Base-by-base conservation (phyloP, 2,888 invertebrate genomes). In the Apotomis capreana region DNA sequence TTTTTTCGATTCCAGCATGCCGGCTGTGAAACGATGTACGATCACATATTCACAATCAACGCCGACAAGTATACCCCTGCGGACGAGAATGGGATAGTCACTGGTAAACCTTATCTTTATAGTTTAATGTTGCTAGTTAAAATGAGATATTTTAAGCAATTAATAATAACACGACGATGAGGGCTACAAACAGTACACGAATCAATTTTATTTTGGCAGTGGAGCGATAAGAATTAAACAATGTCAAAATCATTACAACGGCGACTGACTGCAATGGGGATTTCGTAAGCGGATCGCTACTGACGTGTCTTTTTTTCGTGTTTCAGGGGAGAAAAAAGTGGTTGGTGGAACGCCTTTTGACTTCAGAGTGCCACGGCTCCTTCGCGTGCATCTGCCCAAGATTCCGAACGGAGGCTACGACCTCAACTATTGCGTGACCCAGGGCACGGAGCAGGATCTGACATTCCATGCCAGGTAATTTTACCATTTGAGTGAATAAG, bases 341-440 rank as follows among this genome's bases (percentile, higher is more conserved):
- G 97, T 98, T 0, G 94, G 94, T 0, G 95, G 95, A 0, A 96
- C 96, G 0, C 81, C 94, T 0, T 97, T 95, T 83, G 98, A 98
- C 89, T 94, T 98, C 61, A 94, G 96, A 76, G 92, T 94, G 0
- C 94, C 96, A 0, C 94, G 94, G 65, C 83, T 94, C 15, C 87
- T 98, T 12, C 95, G 95, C 2, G 92, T 95, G 44, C 95, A 96
- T 77, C 92, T 98, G 49, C 89, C 95, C 44, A 93, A 95, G 79
- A 94, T 96, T 69, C 95, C 96, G 0, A 91, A 94, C 37, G 95
- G 95, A 26, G 98, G 98, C 2, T 98, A 95, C 81, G 98, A 98
- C 87, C 93, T 96, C 78, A 98, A 97, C 87, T 98, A 95, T 83
- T 97, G 97, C 81, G 85, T 98, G 46, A 95, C 94, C 3, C 94